Evolutionary conservation across 2,113 vertebrate species (phyloP).

Genomic region (Pseudolaguvia tuberculata): DNA sequence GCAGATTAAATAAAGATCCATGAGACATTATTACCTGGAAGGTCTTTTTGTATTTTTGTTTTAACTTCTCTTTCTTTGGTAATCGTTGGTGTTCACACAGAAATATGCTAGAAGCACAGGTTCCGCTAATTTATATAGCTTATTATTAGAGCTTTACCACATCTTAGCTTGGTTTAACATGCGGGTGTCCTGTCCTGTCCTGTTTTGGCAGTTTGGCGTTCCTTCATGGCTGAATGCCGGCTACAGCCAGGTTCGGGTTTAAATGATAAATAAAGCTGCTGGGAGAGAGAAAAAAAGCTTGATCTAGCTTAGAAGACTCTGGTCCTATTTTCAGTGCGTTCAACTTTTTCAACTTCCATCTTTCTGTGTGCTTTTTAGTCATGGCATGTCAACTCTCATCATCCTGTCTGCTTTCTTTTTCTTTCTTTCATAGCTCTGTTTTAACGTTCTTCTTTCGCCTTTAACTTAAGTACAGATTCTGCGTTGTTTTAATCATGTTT

Average conservation of each 20-base stretch:
- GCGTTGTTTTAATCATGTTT: slow-evolving; percentile 28
- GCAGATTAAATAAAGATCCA: no score
- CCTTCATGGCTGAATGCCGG: slow-evolving; percentile 11
- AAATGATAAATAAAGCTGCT: not conserved
- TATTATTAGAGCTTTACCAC: not conserved
- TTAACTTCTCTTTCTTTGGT: no score
- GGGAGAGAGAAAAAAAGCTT: not conserved
- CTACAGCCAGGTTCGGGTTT: slow-evolving; percentile 20
- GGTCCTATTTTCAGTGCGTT: slow-evolving; percentile 30
- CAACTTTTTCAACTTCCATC: slow-evolving; percentile 23
- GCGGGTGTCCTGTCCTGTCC: not conserved
- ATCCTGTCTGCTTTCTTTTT: slow-evolving; percentile 20
- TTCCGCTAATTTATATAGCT: no score
- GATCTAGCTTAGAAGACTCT: slow-evolving; percentile 25
- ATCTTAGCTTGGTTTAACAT: not conserved
- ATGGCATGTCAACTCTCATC: slow-evolving; percentile 20
- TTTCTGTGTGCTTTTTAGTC: slow-evolving; percentile 7
- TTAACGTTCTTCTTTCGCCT: slow-evolving; percentile 12
- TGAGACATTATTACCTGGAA: no score
- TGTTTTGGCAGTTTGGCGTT: slow-evolving; percentile 11
- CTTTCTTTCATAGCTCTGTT: not conserved
- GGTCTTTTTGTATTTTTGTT: no score
- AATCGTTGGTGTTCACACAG: no score
- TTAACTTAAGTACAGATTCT: slow-evolving; percentile 19
- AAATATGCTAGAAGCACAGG: no score